Evolutionary conservation across 2,888 invertebrate genomes (phyloP).

Genomic region (Ennomos fuscantarius): DNA sequence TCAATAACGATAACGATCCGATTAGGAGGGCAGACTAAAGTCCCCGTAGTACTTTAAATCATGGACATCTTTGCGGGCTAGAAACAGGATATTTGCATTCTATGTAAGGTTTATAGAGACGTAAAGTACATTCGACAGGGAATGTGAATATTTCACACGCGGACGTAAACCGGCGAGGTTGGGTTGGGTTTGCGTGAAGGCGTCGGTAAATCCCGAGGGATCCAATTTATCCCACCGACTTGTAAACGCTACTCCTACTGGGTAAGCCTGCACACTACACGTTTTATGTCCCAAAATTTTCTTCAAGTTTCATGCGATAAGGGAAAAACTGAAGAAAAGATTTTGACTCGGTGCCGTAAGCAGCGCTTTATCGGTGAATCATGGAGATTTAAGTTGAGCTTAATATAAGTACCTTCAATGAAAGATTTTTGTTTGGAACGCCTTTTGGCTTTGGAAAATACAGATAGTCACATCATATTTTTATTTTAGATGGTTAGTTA

Average conservation of each 20-base stretch:
- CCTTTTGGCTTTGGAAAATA: neutral
- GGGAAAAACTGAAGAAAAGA: constrained; percentile 54
- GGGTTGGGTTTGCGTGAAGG: constrained; percentile 61
- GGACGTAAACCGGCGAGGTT: constrained; percentile 57
- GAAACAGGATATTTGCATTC: constrained; percentile 39
- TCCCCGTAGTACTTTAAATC: constrained; percentile 32
- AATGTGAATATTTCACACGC: constrained; percentile 70
- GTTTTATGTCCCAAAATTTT: constrained; percentile 63
- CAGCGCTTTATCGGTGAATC: constrained; percentile 44
- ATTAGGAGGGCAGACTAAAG: constrained; percentile 25
- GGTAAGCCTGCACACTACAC: constrained; percentile 61
- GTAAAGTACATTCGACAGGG: constrained; percentile 57
- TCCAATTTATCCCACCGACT: constrained; percentile 74
- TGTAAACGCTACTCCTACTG: constrained; percentile 64
- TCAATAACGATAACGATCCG: constrained; percentile 36
- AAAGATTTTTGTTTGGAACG: constrained; percentile 2
- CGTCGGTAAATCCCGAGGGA: constrained; percentile 72
- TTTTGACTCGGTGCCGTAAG: constrained; percentile 47
- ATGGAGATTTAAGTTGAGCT: constrained; percentile 37
- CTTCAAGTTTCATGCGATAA: constrained; percentile 60
- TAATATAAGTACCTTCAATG: constrained; percentile 15
- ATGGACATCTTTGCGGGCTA: constrained; percentile 34
- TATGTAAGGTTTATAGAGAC: constrained; percentile 40
- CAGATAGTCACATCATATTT: too few species aligned
- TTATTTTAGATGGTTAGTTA: too few species aligned